phyloP scores from a whole-genome alignment of 2,113 vertebrate species.

The Protomyctophum bolini region DNA sequence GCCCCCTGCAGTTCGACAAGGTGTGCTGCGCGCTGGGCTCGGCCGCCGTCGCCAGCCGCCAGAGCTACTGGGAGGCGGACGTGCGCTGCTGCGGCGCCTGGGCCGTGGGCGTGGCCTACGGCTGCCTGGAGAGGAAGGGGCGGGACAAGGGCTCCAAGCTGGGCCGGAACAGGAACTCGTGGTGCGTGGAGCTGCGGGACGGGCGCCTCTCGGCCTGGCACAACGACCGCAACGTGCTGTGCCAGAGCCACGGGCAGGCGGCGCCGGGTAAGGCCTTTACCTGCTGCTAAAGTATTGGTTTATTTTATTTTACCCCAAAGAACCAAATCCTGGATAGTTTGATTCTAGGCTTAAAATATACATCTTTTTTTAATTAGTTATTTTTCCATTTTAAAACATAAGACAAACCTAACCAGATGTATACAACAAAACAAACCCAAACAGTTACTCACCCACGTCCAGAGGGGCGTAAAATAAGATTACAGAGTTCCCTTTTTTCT shows the following conservation, averaged over 20 bases:
- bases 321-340: too few relatives aligned
- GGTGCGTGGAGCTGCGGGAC: slow-evolving; percentile 75
- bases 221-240: slow-evolving; percentile 67
- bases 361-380: too few relatives aligned
- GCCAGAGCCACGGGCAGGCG: slow-evolving; percentile 35
- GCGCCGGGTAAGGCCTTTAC: neutral
- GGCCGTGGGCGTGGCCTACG: slow-evolving; percentile 76
- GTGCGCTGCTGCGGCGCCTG: slow-evolving; percentile 72
- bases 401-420: too few relatives aligned
- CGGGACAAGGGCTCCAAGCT: slow-evolving; percentile 71
- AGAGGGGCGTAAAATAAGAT: too few relatives aligned
- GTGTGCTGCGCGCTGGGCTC: slow-evolving; percentile 73
- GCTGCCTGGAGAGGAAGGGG: slow-evolving; percentile 71
- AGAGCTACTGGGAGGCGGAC: slow-evolving; percentile 76
- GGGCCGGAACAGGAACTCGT: slow-evolving; percentile 78
- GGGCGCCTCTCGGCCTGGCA: slow-evolving; percentile 71
- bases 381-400: too few relatives aligned
- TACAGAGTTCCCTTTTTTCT: too few relatives aligned
- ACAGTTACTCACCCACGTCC: too few relatives aligned
- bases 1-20: slow-evolving; percentile 77
- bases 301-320: too few relatives aligned
- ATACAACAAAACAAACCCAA: too few relatives aligned
- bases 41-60: slow-evolving; percentile 41
- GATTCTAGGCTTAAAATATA: too few relatives aligned
- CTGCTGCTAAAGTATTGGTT: too few relatives aligned